Evolutionary conservation across 2,113 vertebrate genomes (phyloP).

Genomic region (Pandion haliaetus): DNA sequence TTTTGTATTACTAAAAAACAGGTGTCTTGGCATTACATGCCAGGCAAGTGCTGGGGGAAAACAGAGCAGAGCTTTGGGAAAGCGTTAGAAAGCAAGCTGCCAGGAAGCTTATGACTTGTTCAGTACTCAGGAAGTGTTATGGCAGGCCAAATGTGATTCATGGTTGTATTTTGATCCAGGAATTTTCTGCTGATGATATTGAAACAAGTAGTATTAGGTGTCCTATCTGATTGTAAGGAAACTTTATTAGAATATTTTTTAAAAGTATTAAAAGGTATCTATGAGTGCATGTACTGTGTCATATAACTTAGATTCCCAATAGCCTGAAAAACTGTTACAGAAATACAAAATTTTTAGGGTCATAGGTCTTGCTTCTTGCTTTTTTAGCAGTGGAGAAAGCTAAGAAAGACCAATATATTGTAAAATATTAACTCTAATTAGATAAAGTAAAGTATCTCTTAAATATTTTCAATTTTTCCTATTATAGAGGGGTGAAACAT

Average conservation of each 20-base stretch:
- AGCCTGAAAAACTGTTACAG: not conserved
- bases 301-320: not conserved
- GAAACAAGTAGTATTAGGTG: not conserved
- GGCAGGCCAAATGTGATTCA: not conserved
- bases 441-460: not conserved
- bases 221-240: not conserved
- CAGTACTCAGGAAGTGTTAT: not conserved
- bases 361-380: not conserved
- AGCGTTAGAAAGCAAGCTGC: not conserved
- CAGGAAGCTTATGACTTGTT: not conserved
- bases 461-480: not conserved
- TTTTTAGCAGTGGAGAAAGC: not conserved
- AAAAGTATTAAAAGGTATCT: not conserved
- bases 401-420: not conserved
- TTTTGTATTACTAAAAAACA: constrained; percentile 6
- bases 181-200: not conserved
- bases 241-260: not conserved
- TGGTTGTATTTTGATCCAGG: not conserved
- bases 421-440: not conserved
- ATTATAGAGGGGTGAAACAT: not conserved
- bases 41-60: not conserved
- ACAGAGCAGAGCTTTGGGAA: not conserved
- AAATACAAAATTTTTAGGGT: not conserved
- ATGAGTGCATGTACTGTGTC: not conserved
- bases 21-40: not conserved